phyloP scores from a whole-genome alignment of 2,113 vertebrate species.

The Kryptolebias marmoratus region DNA sequence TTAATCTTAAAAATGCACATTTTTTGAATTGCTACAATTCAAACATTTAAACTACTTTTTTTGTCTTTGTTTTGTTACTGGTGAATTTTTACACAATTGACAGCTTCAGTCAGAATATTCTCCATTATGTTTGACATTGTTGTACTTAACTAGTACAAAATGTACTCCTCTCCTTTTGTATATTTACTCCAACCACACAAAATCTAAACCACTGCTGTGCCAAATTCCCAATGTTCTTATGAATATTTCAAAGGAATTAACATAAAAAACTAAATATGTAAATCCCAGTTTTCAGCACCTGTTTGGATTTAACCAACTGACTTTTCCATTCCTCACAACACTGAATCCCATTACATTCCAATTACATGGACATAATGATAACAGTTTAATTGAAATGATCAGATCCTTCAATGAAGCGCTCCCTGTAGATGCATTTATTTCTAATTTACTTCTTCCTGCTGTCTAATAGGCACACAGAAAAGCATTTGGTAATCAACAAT shows the following conservation, averaged over 20 bases:
- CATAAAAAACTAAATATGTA: constrained; percentile 18
- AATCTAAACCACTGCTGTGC: neutral
- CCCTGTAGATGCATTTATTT: constrained; percentile 53
- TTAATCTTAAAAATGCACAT: neutral
- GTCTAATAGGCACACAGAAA: constrained; percentile 50
- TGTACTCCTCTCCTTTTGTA: neutral
- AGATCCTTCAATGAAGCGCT: constrained; percentile 62
- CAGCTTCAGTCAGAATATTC: neutral
- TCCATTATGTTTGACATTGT: neutral
- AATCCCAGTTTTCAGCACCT: constrained; percentile 43
- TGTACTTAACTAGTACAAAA: neutral
- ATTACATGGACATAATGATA: constrained; percentile 64
- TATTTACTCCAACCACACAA: constrained; percentile 1
- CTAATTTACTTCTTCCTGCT: constrained; percentile 53
- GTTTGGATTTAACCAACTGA: constrained; percentile 44
- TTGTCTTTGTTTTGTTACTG: neutral
- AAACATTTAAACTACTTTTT: too few species aligned
- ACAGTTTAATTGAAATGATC: constrained; percentile 69
- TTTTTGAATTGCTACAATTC: neutral
- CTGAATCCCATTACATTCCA: constrained; percentile 64
- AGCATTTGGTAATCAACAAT: constrained; percentile 36
- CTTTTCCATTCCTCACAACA: constrained; percentile 60
- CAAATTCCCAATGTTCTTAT: neutral
- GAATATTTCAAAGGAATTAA: constrained; percentile 27
- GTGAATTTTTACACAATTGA: neutral